These are phyloP conservation scores for Bombyx mandarina DNA, from an alignment of 1,140 invertebrate species.

Conservation along the genomic window DNA sequence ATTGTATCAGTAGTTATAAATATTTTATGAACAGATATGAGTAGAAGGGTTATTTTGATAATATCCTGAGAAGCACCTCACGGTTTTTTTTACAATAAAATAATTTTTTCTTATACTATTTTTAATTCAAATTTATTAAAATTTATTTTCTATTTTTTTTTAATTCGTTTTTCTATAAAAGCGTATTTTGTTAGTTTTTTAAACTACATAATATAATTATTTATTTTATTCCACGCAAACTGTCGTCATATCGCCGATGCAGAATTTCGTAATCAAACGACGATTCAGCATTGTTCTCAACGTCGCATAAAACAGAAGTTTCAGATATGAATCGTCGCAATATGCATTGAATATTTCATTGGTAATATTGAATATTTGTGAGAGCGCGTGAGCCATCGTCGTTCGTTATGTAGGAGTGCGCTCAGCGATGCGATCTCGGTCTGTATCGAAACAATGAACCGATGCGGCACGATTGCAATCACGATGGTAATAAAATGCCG, in stretches of 20 bases:
- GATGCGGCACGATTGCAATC: conserved; percentile 27
- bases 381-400: conserved; percentile 24
- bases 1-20: too few relatives aligned
- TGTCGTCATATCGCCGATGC: neutral
- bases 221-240: neutral
- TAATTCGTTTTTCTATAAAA: too few relatives aligned
- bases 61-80: too few relatives aligned
- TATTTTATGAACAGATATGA: too few relatives aligned
- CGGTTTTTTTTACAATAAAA: too few relatives aligned
- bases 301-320: conserved; percentile 27
- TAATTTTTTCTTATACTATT: too few relatives aligned
- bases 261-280: too few relatives aligned
- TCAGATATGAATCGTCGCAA: conserved; percentile 37
- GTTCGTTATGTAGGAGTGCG: conserved; percentile 12
- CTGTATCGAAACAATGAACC: conserved; percentile 30
- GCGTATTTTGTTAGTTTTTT: too few relatives aligned
- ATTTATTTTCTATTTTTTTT: too few relatives aligned
- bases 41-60: too few relatives aligned
- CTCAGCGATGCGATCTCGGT: conserved; percentile 10
- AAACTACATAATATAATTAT: too few relatives aligned
- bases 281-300: neutral
- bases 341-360: conserved; percentile 47
- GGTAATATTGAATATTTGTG: conserved; percentile 42
- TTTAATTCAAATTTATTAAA: too few relatives aligned
- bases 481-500: conserved; percentile 18